These are phyloP conservation scores for Lasius fuliginosus DNA, from an alignment of 2,888 invertebrate genomes.

Conservation along the genomic window DNA sequence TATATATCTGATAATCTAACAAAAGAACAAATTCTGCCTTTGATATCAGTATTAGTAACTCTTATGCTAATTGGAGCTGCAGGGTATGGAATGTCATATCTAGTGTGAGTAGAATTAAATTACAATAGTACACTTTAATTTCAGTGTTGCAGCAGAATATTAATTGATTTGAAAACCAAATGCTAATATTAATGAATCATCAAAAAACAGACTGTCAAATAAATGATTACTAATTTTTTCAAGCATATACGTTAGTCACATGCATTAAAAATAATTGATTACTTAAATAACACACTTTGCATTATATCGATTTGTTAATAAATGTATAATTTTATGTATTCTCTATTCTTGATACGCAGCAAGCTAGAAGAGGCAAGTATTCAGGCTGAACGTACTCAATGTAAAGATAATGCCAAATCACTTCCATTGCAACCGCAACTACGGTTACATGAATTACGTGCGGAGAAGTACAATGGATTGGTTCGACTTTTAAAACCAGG, in stretches of 20 bases:
- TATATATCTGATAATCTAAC: constrained; percentile 91
- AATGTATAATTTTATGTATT: background rate
- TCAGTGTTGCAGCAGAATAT: constrained; percentile 6
- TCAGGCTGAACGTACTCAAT: constrained; percentile 86
- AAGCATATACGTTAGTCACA: background rate
- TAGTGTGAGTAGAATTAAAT: constrained; percentile 88
- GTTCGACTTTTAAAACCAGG: constrained; percentile 97
- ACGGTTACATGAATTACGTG: constrained; percentile 95
- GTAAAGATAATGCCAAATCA: constrained; percentile 87
- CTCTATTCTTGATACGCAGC: constrained; percentile 77
- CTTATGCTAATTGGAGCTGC: constrained; percentile 92
- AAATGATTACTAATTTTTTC: background rate
- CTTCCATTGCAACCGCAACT: constrained; percentile 89
- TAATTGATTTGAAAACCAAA: constrained; percentile 45
- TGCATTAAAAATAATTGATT: background rate
- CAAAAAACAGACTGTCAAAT: background rate
- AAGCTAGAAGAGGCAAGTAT: constrained; percentile 89
- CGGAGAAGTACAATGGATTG: constrained; percentile 98
- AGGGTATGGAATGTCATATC: constrained; percentile 95
- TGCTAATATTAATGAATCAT: constrained; percentile 7
- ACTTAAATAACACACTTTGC: background rate
- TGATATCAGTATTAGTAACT: constrained; percentile 92
- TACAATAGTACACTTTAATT: constrained; percentile 1
- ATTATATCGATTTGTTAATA: background rate
- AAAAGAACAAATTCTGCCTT: constrained; percentile 93